These are phyloP conservation scores for Subanguina moxae DNA, from an alignment of 1,140 invertebrate genomes.

Conservation along the genomic window DNA sequence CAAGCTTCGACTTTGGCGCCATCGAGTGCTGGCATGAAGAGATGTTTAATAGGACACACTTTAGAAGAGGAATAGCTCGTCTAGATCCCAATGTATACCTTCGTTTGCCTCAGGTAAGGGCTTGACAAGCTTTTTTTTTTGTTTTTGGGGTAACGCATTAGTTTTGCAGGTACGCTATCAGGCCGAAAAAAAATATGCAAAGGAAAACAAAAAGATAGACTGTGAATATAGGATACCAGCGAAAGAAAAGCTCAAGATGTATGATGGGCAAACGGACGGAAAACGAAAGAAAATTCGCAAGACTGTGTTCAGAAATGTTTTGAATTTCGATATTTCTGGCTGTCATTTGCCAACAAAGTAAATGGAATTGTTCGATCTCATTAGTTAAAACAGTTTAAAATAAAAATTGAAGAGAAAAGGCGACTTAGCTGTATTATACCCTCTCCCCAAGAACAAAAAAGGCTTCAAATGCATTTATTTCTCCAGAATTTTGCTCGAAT, in stretches of 20 bases:
- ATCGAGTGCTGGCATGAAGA: constrained; percentile 20
- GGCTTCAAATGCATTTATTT: too few species aligned
- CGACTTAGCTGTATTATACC: too few species aligned
- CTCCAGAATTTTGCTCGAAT: too few species aligned
- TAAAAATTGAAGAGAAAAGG: too few species aligned
- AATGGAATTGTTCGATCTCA: too few species aligned
- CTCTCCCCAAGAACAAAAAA: too few species aligned
- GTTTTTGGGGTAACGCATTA: background rate
- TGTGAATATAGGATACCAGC: background rate
- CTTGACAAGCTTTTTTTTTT: background rate
- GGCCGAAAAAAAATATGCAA: background rate
- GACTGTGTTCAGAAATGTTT: too few species aligned
- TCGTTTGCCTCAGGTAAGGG: background rate
- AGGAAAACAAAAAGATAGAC: background rate
- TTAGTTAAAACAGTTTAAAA: too few species aligned
- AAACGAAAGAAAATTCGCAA: background rate
- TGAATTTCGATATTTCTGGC: too few species aligned
- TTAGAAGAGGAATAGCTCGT: background rate
- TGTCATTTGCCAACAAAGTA: too few species aligned
- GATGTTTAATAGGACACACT: constrained; percentile 8
- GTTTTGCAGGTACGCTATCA: constrained; percentile 4
- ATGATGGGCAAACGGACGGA: background rate
- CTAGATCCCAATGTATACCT: constrained; percentile 1
- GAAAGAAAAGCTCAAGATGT: background rate
- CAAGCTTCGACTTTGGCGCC: constrained; percentile 63